A percentile compares a stretch with the other conserved stretches of the same genome.
Conservation (phyloP, 2,797 vertebrate species). For the Mycteria americana region DNA sequence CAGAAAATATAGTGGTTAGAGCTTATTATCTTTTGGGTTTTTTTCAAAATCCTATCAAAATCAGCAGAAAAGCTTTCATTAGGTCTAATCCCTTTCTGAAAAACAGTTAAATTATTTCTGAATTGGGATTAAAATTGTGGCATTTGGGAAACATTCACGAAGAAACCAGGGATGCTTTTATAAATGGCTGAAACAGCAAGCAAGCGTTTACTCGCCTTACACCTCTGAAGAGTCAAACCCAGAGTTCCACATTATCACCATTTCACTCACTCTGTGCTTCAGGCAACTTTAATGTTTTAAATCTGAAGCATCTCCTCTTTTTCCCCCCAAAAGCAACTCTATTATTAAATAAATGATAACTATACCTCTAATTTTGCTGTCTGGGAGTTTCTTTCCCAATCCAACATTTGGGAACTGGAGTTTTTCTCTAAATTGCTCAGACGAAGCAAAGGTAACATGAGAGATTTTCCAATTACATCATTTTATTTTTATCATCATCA, state of each 20-base stretch:
- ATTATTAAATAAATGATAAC: background rate
- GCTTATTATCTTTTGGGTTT: background rate
- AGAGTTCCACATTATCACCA: background rate
- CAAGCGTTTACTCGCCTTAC: background rate
- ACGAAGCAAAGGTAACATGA: background rate
- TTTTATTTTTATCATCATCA: conserved; percentile 25
- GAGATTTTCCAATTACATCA: conserved; percentile 55
- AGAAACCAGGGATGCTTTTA: background rate
- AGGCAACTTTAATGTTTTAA: background rate
- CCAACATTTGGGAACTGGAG: background rate
- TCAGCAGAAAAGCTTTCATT: background rate
- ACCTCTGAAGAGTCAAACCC: background rate
- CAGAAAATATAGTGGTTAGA: background rate
- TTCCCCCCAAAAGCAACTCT: background rate
- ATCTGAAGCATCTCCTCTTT: background rate
- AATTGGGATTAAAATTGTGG: background rate
- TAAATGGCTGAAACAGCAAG: background rate
- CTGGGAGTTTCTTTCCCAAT: background rate
- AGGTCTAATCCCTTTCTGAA: background rate
- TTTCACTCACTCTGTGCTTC: background rate
- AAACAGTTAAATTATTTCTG: background rate
- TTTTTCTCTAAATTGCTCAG: conserved; percentile 24
- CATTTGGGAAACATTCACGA: background rate
- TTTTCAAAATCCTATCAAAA: background rate
- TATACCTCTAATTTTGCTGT: background rate